phyloP scores from a whole-genome alignment of 2,113 vertebrate species.

The Myrmophylax atrothorax region DNA sequence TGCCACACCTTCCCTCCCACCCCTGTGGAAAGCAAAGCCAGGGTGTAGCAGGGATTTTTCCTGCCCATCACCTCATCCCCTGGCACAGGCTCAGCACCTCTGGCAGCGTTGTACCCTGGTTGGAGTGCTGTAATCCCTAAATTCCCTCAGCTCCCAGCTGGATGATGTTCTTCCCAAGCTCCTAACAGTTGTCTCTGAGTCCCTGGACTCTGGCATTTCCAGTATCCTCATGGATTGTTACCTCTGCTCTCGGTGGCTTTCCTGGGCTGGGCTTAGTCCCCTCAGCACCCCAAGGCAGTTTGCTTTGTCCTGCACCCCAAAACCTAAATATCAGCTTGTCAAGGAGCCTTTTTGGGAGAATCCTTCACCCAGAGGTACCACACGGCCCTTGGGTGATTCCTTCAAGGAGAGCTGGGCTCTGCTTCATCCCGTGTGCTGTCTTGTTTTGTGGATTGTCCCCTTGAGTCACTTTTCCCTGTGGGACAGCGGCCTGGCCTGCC shows the following conservation, averaged over 20 bases:
- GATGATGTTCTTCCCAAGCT: neutral
- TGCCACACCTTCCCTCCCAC: neutral
- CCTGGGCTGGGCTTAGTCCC: neutral
- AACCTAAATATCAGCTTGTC: neutral
- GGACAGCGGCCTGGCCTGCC: neutral
- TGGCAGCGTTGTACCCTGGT: fast-evolving
- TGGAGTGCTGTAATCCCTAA: neutral
- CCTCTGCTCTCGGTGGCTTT: neutral
- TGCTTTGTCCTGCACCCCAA: neutral
- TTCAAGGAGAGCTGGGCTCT: neutral
- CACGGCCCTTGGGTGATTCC: fast-evolving
- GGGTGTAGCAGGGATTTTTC: neutral
- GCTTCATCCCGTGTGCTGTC: neutral
- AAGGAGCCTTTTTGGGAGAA: neutral
- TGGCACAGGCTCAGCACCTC: neutral
- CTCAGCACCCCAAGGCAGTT: neutral
- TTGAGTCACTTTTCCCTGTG: neutral
- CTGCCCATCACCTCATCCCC: neutral
- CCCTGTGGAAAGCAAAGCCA: neutral
- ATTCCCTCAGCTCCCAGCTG: neutral
- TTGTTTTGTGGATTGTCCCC: neutral
- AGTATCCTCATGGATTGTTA: neutral
- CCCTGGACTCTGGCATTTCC: neutral
- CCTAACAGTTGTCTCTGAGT: neutral
- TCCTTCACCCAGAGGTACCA: neutral